Conservation (phyloP, 2,797 vertebrate genomes). For the Pipistrellus pygmaeus region DNA sequence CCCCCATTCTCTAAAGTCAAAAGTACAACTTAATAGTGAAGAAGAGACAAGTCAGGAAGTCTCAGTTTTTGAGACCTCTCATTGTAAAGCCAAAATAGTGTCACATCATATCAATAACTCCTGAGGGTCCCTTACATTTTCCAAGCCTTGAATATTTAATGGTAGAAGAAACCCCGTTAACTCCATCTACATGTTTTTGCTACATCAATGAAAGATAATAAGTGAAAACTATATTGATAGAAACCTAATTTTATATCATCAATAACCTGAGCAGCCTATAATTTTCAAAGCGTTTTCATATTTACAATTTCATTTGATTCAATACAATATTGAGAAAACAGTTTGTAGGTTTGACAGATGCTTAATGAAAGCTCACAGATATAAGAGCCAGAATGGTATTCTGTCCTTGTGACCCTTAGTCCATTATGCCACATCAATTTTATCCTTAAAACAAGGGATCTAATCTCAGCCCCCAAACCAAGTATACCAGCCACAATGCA, state of each 20-base stretch:
- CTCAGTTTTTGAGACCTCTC: not conserved
- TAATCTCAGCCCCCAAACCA: not conserved
- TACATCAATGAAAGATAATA: not conserved
- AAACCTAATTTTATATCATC: not conserved
- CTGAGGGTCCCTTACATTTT: not conserved
- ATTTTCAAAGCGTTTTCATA: slow-evolving; percentile 19
- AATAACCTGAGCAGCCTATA: not conserved
- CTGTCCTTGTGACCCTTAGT: not conserved
- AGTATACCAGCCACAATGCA: not conserved
- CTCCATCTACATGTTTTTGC: not conserved
- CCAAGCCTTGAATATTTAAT: not conserved
- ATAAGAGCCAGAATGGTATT: not conserved
- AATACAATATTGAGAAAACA: not conserved
- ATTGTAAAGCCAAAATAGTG: not conserved
- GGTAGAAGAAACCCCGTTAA: not conserved
- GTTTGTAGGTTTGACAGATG: not conserved
- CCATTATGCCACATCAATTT: not conserved
- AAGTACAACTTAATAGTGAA: not conserved
- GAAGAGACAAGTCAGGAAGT: slow-evolving; percentile 11
- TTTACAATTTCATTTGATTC: not conserved
- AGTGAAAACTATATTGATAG: not conserved
- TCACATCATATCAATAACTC: not conserved
- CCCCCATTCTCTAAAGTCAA: not conserved
- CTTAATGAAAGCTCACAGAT: not conserved
- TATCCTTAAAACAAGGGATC: not conserved